These are phyloP conservation scores for Cephus runcator DNA, from an alignment of 2,888 invertebrate genomes.

Conservation along the genomic window DNA sequence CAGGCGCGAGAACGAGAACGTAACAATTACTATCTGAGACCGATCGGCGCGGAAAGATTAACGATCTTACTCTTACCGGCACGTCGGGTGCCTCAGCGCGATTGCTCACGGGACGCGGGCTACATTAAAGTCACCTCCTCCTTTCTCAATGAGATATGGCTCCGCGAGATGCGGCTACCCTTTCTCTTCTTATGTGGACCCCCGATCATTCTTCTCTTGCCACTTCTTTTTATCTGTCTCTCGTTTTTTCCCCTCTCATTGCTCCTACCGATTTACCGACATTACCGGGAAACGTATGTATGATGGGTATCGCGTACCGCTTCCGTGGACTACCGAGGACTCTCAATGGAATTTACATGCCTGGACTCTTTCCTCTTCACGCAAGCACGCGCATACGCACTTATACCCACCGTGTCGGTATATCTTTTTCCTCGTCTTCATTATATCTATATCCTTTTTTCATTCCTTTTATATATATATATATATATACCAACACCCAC, in stretches of 20 bases:
- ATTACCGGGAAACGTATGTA: background rate
- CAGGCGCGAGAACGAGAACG: slow-evolving; percentile 62
- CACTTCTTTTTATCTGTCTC: slow-evolving; percentile 13
- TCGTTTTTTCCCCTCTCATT: background rate
- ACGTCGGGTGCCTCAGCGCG: slow-evolving; percentile 57
- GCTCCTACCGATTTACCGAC: background rate
- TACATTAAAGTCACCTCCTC: slow-evolving; percentile 65
- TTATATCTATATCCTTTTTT: background rate
- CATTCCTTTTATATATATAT: background rate
- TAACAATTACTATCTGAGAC: slow-evolving; percentile 65
- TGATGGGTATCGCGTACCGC: background rate
- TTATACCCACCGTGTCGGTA: background rate
- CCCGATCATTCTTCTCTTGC: slow-evolving; percentile 20
- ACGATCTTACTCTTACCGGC: slow-evolving; percentile 63
- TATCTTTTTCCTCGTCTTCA: background rate
- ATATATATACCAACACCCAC: background rate
- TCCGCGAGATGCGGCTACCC: slow-evolving; percentile 41
- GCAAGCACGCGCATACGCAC: background rate
- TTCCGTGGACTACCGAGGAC: background rate
- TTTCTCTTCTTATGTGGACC: slow-evolving; percentile 23
- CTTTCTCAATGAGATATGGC: slow-evolving; percentile 64
- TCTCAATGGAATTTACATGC: background rate
- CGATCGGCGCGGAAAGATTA: slow-evolving; percentile 65
- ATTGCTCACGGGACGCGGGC: slow-evolving; percentile 59
- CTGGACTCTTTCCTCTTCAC: background rate